Evolutionary conservation across 1,140 invertebrate genomes (phyloP), one percentile per base, ranked within the genome.

Genomic region (Drosophila sulfurigaster): DNA sequence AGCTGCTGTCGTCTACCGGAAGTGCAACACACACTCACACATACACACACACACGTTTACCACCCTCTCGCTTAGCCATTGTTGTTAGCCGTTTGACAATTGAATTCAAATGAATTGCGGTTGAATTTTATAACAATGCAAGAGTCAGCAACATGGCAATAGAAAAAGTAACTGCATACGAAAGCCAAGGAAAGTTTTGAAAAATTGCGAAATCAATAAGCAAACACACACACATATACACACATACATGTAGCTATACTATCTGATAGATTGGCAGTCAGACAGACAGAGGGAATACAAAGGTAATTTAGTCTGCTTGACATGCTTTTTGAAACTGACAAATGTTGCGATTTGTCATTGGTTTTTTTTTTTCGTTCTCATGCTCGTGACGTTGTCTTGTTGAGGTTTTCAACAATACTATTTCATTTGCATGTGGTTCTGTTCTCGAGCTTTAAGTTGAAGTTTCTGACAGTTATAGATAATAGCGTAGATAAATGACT

Each of bases 31-130:
- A 81, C 48, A 60, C 43, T 60, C 25, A 71, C 16, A 76, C 45
- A 48, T 35, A 32, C 20, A 43, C 43, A 78, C 30, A 48, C 32
- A 77, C 32, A 63, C 35, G 2, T 10, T 2, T 28, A 57, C 11
- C 48, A 20, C 64, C 71, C 15, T 63, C 49, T 58, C n/a, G 56
- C 15, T 25, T 16, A 13, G 16, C 45, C 64, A 11, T 62, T 64
- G 70, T 75, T 75, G 65, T 66, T 65, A 71, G 68, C 54, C 69
- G 57, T 72, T 58, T 54, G 68, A 67, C 85, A 89, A 89, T 89
- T 88, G 80, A 81, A 88, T 85, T 83, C 70, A 83, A 88, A 86
- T 82, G 82, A 87, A 87, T 87, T 87, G 82, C 82, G 79, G 82
- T 87, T 82, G 54, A 73, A 48, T 65, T 79, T 62, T 75, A 70